A percentile compares a stretch with the other conserved stretches of the same genome.
Conservation (phyloP, 2,113 vertebrate species). For the Menidia beryllina region DNA sequence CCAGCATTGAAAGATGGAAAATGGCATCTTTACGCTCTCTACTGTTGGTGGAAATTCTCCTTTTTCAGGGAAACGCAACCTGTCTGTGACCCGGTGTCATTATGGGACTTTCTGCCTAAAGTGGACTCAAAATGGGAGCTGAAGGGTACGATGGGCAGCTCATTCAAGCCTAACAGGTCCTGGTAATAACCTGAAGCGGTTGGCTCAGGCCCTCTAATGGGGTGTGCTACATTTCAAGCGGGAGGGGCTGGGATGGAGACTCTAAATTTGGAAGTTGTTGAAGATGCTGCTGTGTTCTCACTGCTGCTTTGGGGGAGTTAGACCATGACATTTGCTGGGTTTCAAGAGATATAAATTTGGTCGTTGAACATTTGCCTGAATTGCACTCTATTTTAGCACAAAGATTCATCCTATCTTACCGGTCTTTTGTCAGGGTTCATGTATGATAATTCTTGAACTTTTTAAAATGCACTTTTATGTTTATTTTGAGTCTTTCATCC, state of each 20-base stretch:
- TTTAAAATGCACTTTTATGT: conserved; percentile 6
- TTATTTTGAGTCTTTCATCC: not conserved
- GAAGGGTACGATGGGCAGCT: conserved; percentile 56
- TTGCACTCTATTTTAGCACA: conserved; percentile 22
- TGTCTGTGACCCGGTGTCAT: conserved; percentile 59
- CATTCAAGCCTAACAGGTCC: conserved; percentile 64
- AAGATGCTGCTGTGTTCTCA: conserved; percentile 31
- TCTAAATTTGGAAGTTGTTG: conserved; percentile 60
- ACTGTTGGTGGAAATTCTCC: conserved; percentile 62
- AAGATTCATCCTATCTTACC: conserved; percentile 38
- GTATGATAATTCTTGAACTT: conserved; percentile 5
- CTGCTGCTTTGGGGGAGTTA: conserved; percentile 25
- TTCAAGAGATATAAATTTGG: conserved; percentile 34
- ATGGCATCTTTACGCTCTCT: conserved; percentile 60
- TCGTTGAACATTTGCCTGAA: conserved; percentile 49
- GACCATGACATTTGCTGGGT: conserved; percentile 18
- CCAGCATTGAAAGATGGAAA: conserved; percentile 57
- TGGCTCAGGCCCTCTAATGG: conserved; percentile 62
- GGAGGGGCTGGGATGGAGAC: conserved; percentile 18
- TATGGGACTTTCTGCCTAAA: conserved; percentile 63
- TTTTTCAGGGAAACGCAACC: conserved; percentile 45
- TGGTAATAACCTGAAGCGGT: conserved; percentile 63
- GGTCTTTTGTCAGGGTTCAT: not conserved
- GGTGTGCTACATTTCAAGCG: conserved; percentile 58
- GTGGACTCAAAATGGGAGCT: conserved; percentile 64